A percentile compares a stretch with the other conserved stretches of the same genome.
Evolutionary conservation across 2,113 vertebrate genomes (phyloP).

Genomic region (Lota lota): DNA sequence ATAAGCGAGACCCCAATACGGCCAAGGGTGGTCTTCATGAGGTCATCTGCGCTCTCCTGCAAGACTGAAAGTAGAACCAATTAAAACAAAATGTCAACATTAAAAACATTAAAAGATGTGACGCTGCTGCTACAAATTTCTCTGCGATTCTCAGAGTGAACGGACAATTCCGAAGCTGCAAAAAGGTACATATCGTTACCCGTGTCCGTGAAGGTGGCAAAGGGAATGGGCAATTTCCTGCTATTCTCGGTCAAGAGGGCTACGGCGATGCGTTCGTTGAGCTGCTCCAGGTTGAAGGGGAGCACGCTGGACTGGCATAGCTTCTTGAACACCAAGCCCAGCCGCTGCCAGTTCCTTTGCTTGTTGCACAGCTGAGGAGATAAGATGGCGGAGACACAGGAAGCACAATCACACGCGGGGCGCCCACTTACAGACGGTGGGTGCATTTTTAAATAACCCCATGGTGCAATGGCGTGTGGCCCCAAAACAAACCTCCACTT

Average conservation of each 20-base stretch:
- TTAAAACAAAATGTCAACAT: slow-evolving; percentile 38
- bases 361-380: slow-evolving; percentile 78
- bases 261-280: slow-evolving; percentile 75
- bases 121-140: too few species aligned
- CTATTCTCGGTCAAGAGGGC: slow-evolving; percentile 74
- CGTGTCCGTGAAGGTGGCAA: slow-evolving; percentile 82
- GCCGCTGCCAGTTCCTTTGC: slow-evolving; percentile 80
- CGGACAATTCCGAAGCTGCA: background rate
- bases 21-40: slow-evolving; percentile 76
- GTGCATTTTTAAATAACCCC: too few species aligned
- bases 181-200: slow-evolving; percentile 61
- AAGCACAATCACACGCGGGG: too few species aligned
- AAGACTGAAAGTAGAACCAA: slow-evolving; percentile 46
- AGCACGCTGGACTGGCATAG: slow-evolving; percentile 68
- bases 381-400: too few species aligned
- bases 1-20: slow-evolving; percentile 87
- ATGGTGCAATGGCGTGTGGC: too few species aligned
- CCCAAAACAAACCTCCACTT: slow-evolving; percentile 60
- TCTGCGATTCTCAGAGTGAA: too few species aligned
- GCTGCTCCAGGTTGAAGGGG: slow-evolving; percentile 74
- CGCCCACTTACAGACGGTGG: too few species aligned
- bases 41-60: slow-evolving; percentile 59
- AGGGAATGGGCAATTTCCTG: slow-evolving; percentile 78
- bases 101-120: too few species aligned
- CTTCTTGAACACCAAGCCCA: slow-evolving; percentile 78